A percentile compares a stretch with the other conserved stretches of the same genome.
These are phyloP conservation scores for Oreochromis grahami DNA, from an alignment of 2,797 vertebrate species.

Conservation along the genomic window DNA sequence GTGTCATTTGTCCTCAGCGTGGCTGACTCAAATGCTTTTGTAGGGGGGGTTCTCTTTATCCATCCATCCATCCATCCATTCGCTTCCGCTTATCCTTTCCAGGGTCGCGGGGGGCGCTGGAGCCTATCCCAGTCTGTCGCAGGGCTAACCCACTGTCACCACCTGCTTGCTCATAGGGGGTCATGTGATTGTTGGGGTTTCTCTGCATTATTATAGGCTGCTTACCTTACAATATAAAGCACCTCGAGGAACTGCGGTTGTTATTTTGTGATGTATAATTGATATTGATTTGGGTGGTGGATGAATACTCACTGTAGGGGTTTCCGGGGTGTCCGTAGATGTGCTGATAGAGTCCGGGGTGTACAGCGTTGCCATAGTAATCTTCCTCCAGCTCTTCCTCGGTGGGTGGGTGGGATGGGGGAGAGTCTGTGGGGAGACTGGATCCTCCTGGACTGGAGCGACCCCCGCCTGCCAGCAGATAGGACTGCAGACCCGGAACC, in stretches of 20 bases:
- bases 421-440: constrained; percentile 94
- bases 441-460: constrained; percentile 90
- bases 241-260: not conserved
- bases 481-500: constrained; percentile 84
- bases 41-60: not conserved
- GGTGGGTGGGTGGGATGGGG: constrained; percentile 91
- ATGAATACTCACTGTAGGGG: constrained; percentile 71
- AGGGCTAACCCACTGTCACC: not conserved
- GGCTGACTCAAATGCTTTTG: not conserved
- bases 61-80: not conserved
- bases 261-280: not conserved
- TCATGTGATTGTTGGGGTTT: not conserved
- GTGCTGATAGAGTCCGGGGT: constrained; percentile 87
- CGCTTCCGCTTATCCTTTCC: not conserved
- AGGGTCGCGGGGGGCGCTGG: not conserved
- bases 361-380: constrained; percentile 83
- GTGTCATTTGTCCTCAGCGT: not conserved
- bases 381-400: constrained; percentile 95
- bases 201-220: not conserved
- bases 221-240: not conserved
- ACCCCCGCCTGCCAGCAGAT: constrained; percentile 82
- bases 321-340: constrained; percentile 86
- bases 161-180: not conserved
- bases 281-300: not conserved
- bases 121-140: not conserved